Evolutionary conservation across 1,140 invertebrate genomes (phyloP).

Genomic region (Lordiphosa clarofinis): DNA sequence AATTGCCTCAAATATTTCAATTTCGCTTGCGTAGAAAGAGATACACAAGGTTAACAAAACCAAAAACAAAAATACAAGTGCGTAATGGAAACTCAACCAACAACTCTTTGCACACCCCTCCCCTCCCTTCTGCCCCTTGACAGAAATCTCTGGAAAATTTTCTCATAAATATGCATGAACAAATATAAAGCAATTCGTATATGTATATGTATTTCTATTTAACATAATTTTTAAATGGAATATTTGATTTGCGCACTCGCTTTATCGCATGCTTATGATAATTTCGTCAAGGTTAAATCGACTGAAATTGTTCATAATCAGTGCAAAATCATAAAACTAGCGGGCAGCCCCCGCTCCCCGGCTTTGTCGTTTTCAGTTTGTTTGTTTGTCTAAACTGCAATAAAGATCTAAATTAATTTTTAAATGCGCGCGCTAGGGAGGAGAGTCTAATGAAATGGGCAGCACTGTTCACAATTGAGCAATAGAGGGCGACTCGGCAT

Average conservation of each 20-base stretch:
- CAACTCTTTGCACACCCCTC: background rate
- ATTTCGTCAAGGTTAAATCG: constrained; percentile 7
- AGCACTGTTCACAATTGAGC: background rate
- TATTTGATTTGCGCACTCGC: background rate
- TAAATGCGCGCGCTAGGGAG: too few species aligned
- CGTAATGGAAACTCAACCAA: background rate
- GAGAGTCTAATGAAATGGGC: background rate
- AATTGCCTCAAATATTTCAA: constrained; percentile 25
- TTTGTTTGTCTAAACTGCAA: too few species aligned
- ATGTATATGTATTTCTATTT: background rate
- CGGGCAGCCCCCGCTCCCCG: too few species aligned
- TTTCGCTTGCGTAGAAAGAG: constrained; percentile 36
- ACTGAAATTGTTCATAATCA: too few species aligned
- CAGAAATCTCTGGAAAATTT: constrained; percentile 31
- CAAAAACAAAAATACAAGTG: constrained; percentile 1
- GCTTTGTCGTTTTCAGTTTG: too few species aligned
- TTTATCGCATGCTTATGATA: constrained; percentile 9
- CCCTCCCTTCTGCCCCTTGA: constrained; percentile 1
- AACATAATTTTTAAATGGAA: too few species aligned
- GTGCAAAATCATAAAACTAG: too few species aligned
- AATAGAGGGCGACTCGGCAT: background rate
- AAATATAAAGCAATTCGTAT: constrained; percentile 17
- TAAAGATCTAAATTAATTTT: too few species aligned
- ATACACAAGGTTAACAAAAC: constrained; percentile 8
- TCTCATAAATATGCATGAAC: constrained; percentile 40